Evolutionary conservation across 2,888 invertebrate genomes (phyloP).

Genomic region (Lysandra bellargus): DNA sequence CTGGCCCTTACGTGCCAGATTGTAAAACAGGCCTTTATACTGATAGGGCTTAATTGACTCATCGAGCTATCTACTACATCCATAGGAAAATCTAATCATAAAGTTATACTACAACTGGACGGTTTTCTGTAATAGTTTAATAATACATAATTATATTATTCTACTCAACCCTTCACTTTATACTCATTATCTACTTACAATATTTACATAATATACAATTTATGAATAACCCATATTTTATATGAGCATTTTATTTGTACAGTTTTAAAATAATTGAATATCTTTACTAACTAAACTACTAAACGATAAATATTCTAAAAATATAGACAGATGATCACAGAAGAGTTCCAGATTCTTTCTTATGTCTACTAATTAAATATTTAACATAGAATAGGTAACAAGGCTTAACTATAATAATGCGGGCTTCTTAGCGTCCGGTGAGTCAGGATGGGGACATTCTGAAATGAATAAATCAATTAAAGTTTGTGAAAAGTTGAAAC

Average conservation of each 20-base stretch:
- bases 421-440: conserved; percentile 77
- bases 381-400: conserved; percentile 59
- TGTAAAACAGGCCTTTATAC: neutral
- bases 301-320: conserved; percentile 51
- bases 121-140: conserved; percentile 21
- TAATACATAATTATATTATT: neutral
- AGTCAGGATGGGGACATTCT: conserved; percentile 75
- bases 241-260: conserved; percentile 47
- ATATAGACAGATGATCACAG: conserved; percentile 73
- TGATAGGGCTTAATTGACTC: conserved; percentile 17
- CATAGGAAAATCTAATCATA: neutral
- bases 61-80: neutral
- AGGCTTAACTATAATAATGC: conserved; percentile 65
- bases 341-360: conserved; percentile 73
- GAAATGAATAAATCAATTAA: conserved; percentile 48
- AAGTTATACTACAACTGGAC: conserved; percentile 23
- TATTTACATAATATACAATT: conserved; percentile 31
- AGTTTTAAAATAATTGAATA: conserved; percentile 34
- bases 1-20: neutral
- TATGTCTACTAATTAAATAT: conserved; percentile 39
- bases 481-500: neutral
- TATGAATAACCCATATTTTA: conserved; percentile 21
- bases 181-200: conserved; percentile 11
- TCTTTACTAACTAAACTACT: conserved; percentile 14
- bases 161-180: neutral